Conservation (phyloP, 2,113 vertebrate species). For the Apteryx owenii region DNA sequence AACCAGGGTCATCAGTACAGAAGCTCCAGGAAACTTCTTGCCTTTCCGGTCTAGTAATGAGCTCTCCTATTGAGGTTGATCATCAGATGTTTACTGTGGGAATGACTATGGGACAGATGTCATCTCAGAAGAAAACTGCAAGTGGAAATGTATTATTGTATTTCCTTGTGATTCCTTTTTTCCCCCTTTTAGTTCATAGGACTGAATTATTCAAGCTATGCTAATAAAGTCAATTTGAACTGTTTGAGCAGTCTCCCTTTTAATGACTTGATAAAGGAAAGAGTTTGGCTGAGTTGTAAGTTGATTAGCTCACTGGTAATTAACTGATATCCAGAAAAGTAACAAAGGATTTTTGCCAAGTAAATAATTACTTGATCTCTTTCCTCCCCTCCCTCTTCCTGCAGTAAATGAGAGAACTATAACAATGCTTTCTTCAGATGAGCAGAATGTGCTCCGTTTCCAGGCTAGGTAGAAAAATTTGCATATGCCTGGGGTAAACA, state of each 20-base stretch:
- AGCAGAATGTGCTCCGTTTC: not conserved
- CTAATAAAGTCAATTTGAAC: not conserved
- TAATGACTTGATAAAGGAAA: not conserved
- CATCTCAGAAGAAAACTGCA: not conserved
- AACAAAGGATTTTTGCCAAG: conserved; percentile 1
- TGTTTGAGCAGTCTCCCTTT: not conserved
- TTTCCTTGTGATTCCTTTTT: not conserved
- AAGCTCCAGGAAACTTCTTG: not conserved
- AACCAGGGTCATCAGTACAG: not conserved
- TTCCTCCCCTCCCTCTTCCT: not conserved
- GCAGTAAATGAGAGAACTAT: not conserved
- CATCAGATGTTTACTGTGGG: not conserved
- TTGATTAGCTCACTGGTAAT: conserved; percentile 20
- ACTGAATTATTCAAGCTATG: not conserved
- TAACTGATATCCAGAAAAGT: not conserved
- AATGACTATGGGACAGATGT: not conserved
- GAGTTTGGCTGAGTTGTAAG: not conserved
- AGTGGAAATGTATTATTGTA: not conserved
- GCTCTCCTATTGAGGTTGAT: not conserved
- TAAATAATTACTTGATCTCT: conserved; percentile 20
- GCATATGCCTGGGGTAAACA: conserved; percentile 1
- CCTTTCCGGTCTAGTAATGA: not conserved
- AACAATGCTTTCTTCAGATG: not conserved
- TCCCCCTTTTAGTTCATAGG: not conserved
- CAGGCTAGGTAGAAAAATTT: not conserved